phyloP scores from a whole-genome alignment of 2,113 vertebrate genomes.

The Colius striatus region DNA sequence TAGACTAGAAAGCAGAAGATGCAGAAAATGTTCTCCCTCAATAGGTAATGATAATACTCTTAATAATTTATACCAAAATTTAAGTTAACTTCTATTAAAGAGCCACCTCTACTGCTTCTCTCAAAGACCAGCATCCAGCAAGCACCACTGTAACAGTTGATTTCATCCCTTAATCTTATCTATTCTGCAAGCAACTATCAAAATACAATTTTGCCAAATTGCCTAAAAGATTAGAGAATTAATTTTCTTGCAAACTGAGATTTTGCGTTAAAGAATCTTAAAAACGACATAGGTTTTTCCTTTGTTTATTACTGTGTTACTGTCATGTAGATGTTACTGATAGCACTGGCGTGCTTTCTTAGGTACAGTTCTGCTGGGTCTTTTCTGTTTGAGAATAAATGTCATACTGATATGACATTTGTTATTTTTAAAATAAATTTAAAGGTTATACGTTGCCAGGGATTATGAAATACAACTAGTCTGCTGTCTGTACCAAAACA shows the following conservation, averaged over 20 bases:
- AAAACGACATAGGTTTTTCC: background rate
- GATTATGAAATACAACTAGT: slow-evolving; percentile 17
- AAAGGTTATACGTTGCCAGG: background rate
- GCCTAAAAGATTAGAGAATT: background rate
- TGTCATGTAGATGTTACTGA: background rate
- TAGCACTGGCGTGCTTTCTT: background rate
- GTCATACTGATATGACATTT: background rate
- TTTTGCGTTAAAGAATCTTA: background rate
- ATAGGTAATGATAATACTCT: background rate
- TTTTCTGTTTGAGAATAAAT: background rate
- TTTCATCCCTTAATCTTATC: background rate
- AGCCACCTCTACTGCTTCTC: background rate
- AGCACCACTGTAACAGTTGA: background rate
- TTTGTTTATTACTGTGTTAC: background rate
- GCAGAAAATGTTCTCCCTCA: background rate
- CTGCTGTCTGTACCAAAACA: slow-evolving; percentile 11
- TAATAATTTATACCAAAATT: background rate
- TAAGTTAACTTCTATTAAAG: background rate
- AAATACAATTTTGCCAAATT: background rate
- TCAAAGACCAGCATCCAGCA: background rate
- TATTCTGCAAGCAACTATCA: slow-evolving; percentile 10
- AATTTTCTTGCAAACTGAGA: background rate
- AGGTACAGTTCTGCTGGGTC: background rate
- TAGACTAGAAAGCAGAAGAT: background rate
- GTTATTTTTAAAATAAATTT: slow-evolving; percentile 10